Evolutionary conservation across 2,113 vertebrate genomes (phyloP).

Genomic region (Damaliscus lunatus): DNA sequence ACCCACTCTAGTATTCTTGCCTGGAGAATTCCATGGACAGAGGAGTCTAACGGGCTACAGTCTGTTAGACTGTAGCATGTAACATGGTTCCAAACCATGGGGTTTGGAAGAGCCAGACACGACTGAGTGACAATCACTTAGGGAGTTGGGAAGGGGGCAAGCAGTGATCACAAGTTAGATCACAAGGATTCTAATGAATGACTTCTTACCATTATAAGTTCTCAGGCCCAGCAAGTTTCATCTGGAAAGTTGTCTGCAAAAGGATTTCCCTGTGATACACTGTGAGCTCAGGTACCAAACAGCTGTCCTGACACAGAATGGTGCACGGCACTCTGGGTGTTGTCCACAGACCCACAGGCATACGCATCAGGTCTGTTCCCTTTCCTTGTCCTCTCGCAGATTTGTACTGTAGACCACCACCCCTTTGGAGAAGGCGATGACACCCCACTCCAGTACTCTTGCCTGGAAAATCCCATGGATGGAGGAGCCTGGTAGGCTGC

Average conservation of each 20-base stretch:
- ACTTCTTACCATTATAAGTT: background rate
- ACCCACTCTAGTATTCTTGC: background rate
- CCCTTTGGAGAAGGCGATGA: too few relatives aligned
- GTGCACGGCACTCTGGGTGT: background rate
- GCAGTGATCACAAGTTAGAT: background rate
- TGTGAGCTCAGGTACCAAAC: background rate
- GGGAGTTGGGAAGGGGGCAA: background rate
- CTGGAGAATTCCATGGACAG: background rate
- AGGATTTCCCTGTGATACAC: background rate
- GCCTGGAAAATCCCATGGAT: too few relatives aligned
- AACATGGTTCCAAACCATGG: background rate
- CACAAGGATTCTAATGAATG: background rate
- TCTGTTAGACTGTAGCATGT: background rate
- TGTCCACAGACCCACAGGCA: background rate
- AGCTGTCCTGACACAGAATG: background rate
- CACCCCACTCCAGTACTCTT: too few relatives aligned
- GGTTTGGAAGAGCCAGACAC: background rate
- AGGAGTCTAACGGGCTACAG: background rate
- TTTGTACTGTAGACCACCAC: background rate
- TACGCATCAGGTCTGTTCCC: too few relatives aligned
- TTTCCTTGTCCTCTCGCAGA: background rate
- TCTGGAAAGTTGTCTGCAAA: background rate
- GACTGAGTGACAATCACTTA: background rate
- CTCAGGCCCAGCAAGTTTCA: background rate
- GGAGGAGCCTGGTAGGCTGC: too few relatives aligned